Conservation (phyloP, 2,888 invertebrate genomes). For the Selenia dentaria region DNA sequence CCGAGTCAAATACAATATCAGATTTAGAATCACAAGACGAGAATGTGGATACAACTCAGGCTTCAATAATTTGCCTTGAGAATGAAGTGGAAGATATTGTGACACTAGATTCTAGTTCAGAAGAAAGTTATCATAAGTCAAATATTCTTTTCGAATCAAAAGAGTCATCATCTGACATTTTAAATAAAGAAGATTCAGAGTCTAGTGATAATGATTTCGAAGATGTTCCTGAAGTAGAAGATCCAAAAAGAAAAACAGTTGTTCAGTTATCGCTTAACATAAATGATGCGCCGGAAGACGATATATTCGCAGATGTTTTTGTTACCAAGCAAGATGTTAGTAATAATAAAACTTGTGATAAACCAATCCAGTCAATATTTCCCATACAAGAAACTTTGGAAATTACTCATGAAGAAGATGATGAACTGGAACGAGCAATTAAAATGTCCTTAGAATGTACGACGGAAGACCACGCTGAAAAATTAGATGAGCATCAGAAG, state of each 20-base stretch:
- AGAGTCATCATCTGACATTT: background rate
- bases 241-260: constrained; percentile 52
- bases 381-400: constrained; percentile 1
- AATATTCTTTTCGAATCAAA: background rate
- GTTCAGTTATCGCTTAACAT: constrained; percentile 74
- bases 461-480: constrained; percentile 10
- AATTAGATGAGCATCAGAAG: background rate
- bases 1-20: constrained; percentile 22
- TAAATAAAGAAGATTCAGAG: constrained; percentile 41
- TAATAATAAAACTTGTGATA: constrained; percentile 6
- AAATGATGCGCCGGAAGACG: constrained; percentile 69
- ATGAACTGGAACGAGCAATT: constrained; percentile 32
- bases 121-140: constrained; percentile 34
- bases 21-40: constrained; percentile 21
- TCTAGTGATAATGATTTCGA: constrained; percentile 81
- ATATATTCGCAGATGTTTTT: constrained; percentile 91
- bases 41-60: constrained; percentile 45
- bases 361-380: constrained; percentile 2
- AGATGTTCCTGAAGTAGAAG: constrained; percentile 72
- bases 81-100: constrained; percentile 52
- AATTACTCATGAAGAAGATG: constrained; percentile 20
- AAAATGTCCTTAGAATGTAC: constrained; percentile 33
- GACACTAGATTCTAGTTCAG: constrained; percentile 55
- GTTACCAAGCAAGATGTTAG: constrained; percentile 16
- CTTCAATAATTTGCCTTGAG: constrained; percentile 58